Evolutionary conservation across 2,888 invertebrate species (phyloP).

Genomic region (Oligia strigilis): DNA sequence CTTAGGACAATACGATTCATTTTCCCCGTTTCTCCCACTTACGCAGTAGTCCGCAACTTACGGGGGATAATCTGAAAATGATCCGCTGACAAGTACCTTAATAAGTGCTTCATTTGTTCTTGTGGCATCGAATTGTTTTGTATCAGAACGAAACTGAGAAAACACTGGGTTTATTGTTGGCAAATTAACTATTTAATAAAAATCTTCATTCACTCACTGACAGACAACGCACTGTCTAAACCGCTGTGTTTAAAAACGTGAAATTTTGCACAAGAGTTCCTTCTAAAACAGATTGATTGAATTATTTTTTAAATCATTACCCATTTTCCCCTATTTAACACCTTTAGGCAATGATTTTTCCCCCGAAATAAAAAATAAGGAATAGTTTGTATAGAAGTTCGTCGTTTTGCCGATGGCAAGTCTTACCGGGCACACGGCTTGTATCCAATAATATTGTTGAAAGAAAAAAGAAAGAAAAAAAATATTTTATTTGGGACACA

Average conservation of each 20-base stretch:
- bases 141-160: not conserved
- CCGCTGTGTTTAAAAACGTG: not conserved
- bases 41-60: conserved; percentile 22
- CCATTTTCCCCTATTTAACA: no score
- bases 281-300: not conserved
- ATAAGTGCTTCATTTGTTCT: conserved; percentile 1
- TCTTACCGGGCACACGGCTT: not conserved
- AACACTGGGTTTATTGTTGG: not conserved
- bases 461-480: no score
- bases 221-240: not conserved
- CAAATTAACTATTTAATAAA: not conserved
- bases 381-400: not conserved
- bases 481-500: no score
- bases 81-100: conserved; percentile 31
- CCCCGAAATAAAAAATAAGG: not conserved
- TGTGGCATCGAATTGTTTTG: conserved; percentile 8
- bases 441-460: not conserved
- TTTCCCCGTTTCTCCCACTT: conserved; percentile 22
- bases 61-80: conserved; percentile 46
- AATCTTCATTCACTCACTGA: not conserved
- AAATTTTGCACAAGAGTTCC: not conserved
- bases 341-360: no score
- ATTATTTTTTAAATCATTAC: no score
- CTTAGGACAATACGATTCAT: conserved; percentile 52
- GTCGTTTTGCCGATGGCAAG: not conserved